These are phyloP conservation scores for Gymnoscopelus braueri DNA, from an alignment of 2,797 vertebrate species.

Conservation along the genomic window DNA sequence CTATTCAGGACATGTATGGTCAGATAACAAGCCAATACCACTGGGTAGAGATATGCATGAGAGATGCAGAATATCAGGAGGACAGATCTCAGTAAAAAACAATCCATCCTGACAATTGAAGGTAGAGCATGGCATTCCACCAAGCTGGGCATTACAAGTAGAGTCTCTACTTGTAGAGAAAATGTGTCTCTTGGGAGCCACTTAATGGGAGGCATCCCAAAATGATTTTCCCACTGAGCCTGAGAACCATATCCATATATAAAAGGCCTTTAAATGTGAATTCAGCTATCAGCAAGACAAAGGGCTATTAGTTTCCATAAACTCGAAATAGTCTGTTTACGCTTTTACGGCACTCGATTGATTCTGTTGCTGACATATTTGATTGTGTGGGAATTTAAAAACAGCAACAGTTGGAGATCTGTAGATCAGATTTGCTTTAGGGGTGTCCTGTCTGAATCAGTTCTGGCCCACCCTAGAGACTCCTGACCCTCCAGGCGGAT, in stretches of 20 bases:
- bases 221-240: slow-evolving; percentile 16
- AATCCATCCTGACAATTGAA: slow-evolving; percentile 41
- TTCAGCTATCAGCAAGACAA: too few species aligned
- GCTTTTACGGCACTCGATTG: neutral
- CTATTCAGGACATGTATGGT: slow-evolving; percentile 17
- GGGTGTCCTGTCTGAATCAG: slow-evolving; percentile 48
- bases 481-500: slow-evolving; percentile 22
- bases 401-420: neutral
- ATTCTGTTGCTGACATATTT: neutral
- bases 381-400: neutral
- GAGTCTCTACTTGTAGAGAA: neutral
- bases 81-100: slow-evolving; percentile 29
- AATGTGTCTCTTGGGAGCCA: slow-evolving; percentile 3
- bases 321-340: too few species aligned
- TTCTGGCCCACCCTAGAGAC: neutral
- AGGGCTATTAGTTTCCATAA: too few species aligned
- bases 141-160: slow-evolving; percentile 3
- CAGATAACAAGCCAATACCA: slow-evolving; percentile 31
- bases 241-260: neutral
- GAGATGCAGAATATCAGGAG: slow-evolving; percentile 32
- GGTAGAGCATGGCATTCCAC: slow-evolving; percentile 30
- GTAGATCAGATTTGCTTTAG: slow-evolving; percentile 18
- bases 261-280: neutral
- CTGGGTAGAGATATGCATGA: slow-evolving; percentile 16
- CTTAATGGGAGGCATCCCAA: slow-evolving; percentile 10